Evolutionary conservation across 2,888 invertebrate genomes (phyloP).

Genomic region (Cheilosia vulpina): DNA sequence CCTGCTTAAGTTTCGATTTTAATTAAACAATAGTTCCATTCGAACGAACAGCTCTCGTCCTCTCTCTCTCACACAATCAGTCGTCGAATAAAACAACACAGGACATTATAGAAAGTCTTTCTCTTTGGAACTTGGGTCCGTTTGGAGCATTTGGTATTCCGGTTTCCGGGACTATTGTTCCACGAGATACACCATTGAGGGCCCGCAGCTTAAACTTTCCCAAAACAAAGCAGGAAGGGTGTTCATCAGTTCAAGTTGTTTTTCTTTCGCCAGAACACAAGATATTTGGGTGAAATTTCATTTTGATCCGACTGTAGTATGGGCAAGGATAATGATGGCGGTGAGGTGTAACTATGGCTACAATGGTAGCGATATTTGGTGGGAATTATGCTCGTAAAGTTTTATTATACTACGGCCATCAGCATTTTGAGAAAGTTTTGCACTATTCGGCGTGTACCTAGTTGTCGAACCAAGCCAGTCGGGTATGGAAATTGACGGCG

Average conservation of each 20-base stretch:
- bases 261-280: constrained; percentile 33
- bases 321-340: constrained; percentile 36
- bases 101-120: constrained; percentile 38
- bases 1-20: constrained; percentile 73
- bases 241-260: constrained; percentile 45
- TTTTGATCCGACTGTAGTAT: constrained; percentile 46
- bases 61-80: constrained; percentile 3
- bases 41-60: constrained; percentile 12
- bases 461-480: constrained; percentile 2
- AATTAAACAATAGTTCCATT: constrained; percentile 73
- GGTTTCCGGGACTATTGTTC: constrained; percentile 57
- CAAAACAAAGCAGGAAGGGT: constrained; percentile 38
- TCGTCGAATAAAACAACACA: not conserved
- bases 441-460: constrained; percentile 37
- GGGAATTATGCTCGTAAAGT: constrained; percentile 74
- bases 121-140: constrained; percentile 4
- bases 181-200: constrained; percentile 19
- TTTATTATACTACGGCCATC: constrained; percentile 68
- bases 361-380: constrained; percentile 67
- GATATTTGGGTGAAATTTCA: constrained; percentile 52
- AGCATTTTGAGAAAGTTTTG: constrained; percentile 65
- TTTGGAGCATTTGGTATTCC: constrained; percentile 39
- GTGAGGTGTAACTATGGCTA: constrained; percentile 10
- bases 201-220: constrained; percentile 54
- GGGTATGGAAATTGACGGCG: constrained; percentile 64